Conservation (phyloP, 37 sponge, comb jelly and placozoan species). For the Oscarella lobularis region DNA sequence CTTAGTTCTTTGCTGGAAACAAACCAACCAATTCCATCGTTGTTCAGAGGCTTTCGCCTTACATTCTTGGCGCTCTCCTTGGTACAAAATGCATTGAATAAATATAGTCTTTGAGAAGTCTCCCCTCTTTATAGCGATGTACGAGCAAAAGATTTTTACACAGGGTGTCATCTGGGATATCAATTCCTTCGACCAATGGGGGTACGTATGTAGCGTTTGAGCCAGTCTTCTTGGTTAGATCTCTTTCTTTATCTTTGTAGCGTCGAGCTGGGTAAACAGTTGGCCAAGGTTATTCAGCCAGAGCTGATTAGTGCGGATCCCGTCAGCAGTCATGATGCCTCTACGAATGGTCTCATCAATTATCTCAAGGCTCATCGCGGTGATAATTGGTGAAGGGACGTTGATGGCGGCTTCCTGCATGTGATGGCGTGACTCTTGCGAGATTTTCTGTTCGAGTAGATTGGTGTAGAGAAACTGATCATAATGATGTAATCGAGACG, state of each 20-base stretch:
- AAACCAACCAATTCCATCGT: conserved; percentile 95
- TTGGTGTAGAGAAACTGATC: too few relatives aligned
- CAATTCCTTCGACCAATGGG: conserved; percentile 98
- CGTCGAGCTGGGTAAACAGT: conserved; percentile 96
- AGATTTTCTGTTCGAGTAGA: too few relatives aligned
- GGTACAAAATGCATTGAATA: conserved; percentile 32
- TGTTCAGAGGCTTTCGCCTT: conserved; percentile 77
- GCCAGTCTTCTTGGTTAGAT: not conserved
- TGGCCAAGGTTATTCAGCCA: conserved; percentile 96
- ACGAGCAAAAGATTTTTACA: conserved; percentile 98
- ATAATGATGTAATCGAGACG: too few relatives aligned
- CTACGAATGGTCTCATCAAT: conserved; percentile 95
- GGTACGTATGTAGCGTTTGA: conserved; percentile 36
- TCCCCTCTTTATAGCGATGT: conserved; percentile 47
- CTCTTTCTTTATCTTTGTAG: conserved; percentile 12
- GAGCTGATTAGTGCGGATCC: conserved; percentile 48
- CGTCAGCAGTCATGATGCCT: conserved; percentile 67
- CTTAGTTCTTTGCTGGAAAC: conserved; percentile 87
- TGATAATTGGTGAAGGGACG: too few relatives aligned
- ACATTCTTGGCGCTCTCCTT: conserved; percentile 73
- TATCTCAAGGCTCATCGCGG: too few relatives aligned
- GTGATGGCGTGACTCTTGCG: too few relatives aligned
- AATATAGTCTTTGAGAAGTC: not conserved
- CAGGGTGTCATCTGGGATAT: conserved; percentile 98
- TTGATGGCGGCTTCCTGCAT: too few relatives aligned